Evolutionary conservation across 92 coral and sea anemone species (phyloP).

Genomic region (Porites divaricata): DNA sequence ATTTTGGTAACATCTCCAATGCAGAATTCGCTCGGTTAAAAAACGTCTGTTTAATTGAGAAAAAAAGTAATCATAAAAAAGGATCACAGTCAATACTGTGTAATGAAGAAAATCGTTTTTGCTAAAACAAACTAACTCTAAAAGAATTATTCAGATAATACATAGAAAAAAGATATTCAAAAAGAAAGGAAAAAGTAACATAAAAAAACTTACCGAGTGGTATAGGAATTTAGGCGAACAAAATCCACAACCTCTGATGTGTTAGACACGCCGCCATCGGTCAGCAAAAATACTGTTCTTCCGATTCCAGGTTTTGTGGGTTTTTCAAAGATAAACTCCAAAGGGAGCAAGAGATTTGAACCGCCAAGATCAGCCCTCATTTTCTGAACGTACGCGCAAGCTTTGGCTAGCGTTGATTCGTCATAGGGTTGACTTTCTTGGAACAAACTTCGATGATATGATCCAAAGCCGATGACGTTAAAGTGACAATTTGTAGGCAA

Average conservation of each 20-base stretch:
- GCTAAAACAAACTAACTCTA: neutral
- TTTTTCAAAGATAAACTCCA: constrained; percentile 88
- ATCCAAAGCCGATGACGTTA: constrained; percentile 91
- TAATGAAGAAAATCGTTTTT: too few relatives aligned
- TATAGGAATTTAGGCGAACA: constrained; percentile 77
- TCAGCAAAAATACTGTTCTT: constrained; percentile 79
- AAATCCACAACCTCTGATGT: constrained; percentile 85
- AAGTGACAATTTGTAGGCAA: constrained; percentile 81
- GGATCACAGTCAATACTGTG: too few relatives aligned
- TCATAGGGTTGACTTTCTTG: constrained; percentile 79
- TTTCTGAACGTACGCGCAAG: constrained; percentile 77
- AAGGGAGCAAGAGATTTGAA: constrained; percentile 83
- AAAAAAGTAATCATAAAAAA: neutral
- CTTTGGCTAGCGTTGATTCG: constrained; percentile 79
- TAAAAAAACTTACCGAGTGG: constrained; percentile 78
- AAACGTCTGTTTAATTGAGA: neutral
- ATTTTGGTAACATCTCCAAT: neutral
- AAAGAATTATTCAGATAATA: neutral
- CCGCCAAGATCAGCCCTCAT: constrained; percentile 97
- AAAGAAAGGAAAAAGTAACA: neutral
- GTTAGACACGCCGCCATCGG: constrained; percentile 93
- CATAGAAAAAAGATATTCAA: neutral
- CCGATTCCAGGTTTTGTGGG: constrained; percentile 81
- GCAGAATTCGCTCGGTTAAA: neutral
- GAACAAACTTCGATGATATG: constrained; percentile 88